Evolutionary conservation across 2,113 vertebrate genomes (phyloP).

Genomic region (Hemichromis elongatus): DNA sequence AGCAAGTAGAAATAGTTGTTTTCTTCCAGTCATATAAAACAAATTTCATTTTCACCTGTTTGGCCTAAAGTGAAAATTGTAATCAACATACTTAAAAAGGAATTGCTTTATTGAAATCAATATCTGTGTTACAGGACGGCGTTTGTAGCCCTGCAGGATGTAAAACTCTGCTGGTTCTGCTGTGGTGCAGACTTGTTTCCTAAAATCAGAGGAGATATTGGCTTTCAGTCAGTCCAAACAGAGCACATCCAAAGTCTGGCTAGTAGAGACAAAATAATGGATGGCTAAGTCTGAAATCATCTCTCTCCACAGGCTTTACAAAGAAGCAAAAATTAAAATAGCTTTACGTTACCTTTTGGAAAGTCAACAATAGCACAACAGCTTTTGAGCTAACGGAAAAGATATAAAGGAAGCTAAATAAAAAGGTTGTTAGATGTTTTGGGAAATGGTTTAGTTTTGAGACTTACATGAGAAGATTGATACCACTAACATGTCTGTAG

Average conservation of each 20-base stretch:
- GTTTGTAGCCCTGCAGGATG: background rate
- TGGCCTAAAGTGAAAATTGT: background rate
- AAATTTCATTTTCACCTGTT: background rate
- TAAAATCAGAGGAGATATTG: slow-evolving; percentile 21
- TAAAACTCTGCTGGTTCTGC: background rate
- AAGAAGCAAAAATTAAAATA: slow-evolving; percentile 14
- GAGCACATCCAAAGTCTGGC: background rate
- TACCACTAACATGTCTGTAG: background rate
- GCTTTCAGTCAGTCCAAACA: background rate
- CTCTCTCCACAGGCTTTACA: background rate
- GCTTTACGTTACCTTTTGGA: slow-evolving; percentile 7
- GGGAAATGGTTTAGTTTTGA: background rate
- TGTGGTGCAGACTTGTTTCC: background rate
- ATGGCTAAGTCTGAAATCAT: background rate
- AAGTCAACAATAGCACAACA: slow-evolving; percentile 21
- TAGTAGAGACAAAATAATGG: slow-evolving; percentile 35
- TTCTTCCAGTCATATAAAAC: background rate
- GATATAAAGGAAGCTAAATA: background rate
- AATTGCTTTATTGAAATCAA: background rate
- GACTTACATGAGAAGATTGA: background rate
- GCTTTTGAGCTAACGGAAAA: background rate
- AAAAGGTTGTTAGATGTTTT: background rate
- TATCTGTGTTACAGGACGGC: background rate
- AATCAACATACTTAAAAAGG: background rate
- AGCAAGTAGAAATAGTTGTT: background rate